Base-by-base conservation (phyloP, 2,888 invertebrate species). In the Cerastoderma edule region DNA sequence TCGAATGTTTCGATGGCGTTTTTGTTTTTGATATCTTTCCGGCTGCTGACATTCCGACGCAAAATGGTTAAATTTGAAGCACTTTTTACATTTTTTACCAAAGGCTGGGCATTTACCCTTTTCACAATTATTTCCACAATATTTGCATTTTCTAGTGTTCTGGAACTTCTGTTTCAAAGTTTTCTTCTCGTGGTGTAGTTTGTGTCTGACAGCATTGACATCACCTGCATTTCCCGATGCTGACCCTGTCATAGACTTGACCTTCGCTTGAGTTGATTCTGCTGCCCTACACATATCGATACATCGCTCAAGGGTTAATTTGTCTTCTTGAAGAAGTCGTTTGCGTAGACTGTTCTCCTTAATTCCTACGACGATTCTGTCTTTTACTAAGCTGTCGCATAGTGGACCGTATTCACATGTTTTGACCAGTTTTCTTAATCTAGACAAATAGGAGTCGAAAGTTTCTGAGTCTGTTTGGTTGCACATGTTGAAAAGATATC, bases 401-500 rank as follows among this genome's bases (percentile, higher is more conserved):
- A 66, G 50, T 19, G 19, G 32, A 4, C 16, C 66, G 22, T 50
- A 66, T 10, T 48, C 53, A 32, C 66, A 66, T 27, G 66, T 66
- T 50, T 30, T 32, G 30, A 32, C 16, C 16, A 54, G 39, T 22
- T 48, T 66, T 8, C 50, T 44, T 50, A 66, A 30, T 22, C 16
- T 50, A 2, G 66, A n/a, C 16, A 66, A 32, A 32, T n/a, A 66
- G 16, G 46, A 48, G 24, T 66, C 66, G 10, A 66, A 66, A n/a
- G 24, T 48, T 50, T 66, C 66, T 16, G 16, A 27, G 8, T 66
- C 50, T 1, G 35, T n/a, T 32, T 66, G 66, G 8, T 5, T 50
- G 22, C 75, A 16, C n/a, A 32, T 72, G 24, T 83, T 80, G 63
- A 83, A 83, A 6, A 6, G 44, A 60, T 80, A 83, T 48, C 80